These are phyloP conservation scores for Synergus itoensis DNA, from an alignment of 2,888 invertebrate genomes.

Conservation along the genomic window DNA sequence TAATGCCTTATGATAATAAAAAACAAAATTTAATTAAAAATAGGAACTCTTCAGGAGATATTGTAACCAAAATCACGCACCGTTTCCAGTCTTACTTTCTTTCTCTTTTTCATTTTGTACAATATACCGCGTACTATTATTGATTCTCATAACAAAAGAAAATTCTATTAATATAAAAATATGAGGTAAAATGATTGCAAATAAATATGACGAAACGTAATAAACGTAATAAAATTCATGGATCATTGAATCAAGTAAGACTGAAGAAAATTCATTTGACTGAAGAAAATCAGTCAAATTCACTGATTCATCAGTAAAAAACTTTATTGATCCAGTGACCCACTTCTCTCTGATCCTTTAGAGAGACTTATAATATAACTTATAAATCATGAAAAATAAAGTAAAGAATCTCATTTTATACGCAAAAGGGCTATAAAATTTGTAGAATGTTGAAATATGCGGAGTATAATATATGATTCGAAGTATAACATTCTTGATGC, in stretches of 20 bases:
- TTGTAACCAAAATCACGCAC: neutral
- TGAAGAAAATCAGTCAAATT: too few relatives aligned
- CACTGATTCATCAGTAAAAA: too few relatives aligned
- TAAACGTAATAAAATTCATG: too few relatives aligned
- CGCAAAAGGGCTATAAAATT: neutral
- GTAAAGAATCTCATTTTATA: neutral
- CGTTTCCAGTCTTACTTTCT: conserved; percentile 38
- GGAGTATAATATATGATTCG: neutral
- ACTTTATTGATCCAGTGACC: neutral
- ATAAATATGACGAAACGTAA: too few relatives aligned
- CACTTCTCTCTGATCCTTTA: too few relatives aligned
- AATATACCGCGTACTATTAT: conserved; percentile 1
- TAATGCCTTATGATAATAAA: neutral
- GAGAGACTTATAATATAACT: too few relatives aligned
- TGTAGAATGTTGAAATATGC: neutral
- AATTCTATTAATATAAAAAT: neutral
- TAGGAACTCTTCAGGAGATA: conserved; percentile 24
- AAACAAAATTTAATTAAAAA: neutral
- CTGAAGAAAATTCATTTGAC: too few relatives aligned
- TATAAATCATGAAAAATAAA: neutral
- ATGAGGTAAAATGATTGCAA: neutral
- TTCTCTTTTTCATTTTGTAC: conserved; percentile 27
- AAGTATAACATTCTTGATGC: neutral
- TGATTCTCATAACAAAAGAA: neutral
- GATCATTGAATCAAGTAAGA: too few relatives aligned